phyloP scores from a whole-genome alignment of 2,888 invertebrate species.

The Eupithecia exiguata region DNA sequence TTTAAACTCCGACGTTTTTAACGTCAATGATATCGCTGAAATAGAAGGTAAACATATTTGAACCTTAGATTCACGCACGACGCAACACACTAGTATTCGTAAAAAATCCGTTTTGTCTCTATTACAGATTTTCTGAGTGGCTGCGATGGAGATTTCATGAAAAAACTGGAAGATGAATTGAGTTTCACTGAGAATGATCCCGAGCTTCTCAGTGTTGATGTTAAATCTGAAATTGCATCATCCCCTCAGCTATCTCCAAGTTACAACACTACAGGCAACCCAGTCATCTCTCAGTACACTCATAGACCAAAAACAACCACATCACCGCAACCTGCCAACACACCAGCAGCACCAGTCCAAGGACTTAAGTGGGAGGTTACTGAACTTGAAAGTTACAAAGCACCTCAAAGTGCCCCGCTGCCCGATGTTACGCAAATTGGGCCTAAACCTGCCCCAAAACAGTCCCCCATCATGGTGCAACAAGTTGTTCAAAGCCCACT shows the following conservation, averaged over 20 bases:
- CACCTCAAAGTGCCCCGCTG: slow-evolving; percentile 51
- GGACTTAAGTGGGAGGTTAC: slow-evolving; percentile 53
- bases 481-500: slow-evolving; percentile 75
- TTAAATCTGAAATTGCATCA: slow-evolving; percentile 59
- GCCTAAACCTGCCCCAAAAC: slow-evolving; percentile 55
- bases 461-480: slow-evolving; percentile 72
- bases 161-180: slow-evolving; percentile 76
- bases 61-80: neutral
- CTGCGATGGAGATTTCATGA: slow-evolving; percentile 87
- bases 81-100: neutral
- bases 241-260: slow-evolving; percentile 67
- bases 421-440: slow-evolving; percentile 68
- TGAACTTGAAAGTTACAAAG: slow-evolving; percentile 66
- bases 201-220: slow-evolving; percentile 65
- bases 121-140: slow-evolving; percentile 85
- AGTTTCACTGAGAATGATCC: slow-evolving; percentile 67
- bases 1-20: slow-evolving; percentile 84
- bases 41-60: slow-evolving; percentile 85
- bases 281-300: slow-evolving; percentile 72
- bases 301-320: slow-evolving; percentile 52
- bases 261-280: slow-evolving; percentile 66
- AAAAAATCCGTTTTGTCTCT: neutral
- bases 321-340: slow-evolving; percentile 55
- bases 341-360: slow-evolving; percentile 63
- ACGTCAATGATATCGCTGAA: slow-evolving; percentile 86